Conservation (phyloP, 2,888 invertebrate species). For the Alsophila aescularia region DNA sequence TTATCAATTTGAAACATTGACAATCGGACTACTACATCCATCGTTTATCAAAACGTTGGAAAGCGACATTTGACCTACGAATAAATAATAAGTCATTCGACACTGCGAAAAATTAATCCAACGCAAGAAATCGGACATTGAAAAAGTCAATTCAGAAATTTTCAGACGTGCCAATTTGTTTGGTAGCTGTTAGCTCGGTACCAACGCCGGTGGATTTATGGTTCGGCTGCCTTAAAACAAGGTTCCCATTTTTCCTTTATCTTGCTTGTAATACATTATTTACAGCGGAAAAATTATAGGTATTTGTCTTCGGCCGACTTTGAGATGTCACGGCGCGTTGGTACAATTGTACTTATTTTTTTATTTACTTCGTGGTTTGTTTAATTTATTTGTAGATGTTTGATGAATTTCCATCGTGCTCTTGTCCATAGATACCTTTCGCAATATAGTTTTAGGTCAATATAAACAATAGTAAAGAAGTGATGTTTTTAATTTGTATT, state of each 20-base stretch:
- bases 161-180: constrained; percentile 61
- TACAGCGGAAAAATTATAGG: constrained; percentile 57
- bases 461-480: too few relatives aligned
- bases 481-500: too few relatives aligned
- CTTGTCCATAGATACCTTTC: too few relatives aligned
- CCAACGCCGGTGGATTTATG: constrained; percentile 49
- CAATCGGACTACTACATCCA: not conserved
- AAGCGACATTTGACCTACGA: too few relatives aligned
- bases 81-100: too few relatives aligned
- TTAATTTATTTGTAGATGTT: constrained; percentile 6
- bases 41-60: constrained; percentile 3
- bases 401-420: too few relatives aligned
- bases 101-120: constrained; percentile 43
- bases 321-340: constrained; percentile 53
- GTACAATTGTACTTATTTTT: constrained; percentile 17
- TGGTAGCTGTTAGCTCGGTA: constrained; percentile 49
- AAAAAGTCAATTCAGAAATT: constrained; percentile 62
- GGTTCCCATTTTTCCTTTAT: constrained; percentile 55
- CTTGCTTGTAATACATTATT: constrained; percentile 62
- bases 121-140: constrained; percentile 52
- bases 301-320: constrained; percentile 52
- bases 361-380: constrained; percentile 12
- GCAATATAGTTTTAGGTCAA: too few relatives aligned
- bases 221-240: constrained; percentile 56
- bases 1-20: not conserved